phyloP scores from a whole-genome alignment of 2,113 vertebrate genomes.

The Ciconia maguari region DNA sequence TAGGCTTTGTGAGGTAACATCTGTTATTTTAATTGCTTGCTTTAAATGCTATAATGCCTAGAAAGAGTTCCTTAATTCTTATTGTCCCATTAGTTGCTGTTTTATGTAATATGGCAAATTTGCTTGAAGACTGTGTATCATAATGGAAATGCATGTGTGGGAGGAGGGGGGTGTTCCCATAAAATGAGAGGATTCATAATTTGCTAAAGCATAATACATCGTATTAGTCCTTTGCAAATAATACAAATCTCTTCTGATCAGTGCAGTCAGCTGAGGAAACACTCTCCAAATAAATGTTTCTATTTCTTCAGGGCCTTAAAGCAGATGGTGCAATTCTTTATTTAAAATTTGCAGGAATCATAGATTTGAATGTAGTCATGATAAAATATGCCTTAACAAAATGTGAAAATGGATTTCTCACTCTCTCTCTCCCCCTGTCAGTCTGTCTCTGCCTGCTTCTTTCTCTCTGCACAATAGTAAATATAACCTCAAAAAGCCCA shows the following conservation, averaged over 20 bases:
- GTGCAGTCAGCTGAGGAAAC: neutral
- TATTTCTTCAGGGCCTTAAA: neutral
- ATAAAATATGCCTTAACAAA: neutral
- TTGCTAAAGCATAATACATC: slow-evolving; percentile 16
- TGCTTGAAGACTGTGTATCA: neutral
- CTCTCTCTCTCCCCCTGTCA: neutral
- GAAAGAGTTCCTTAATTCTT: slow-evolving; percentile 61
- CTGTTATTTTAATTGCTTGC: slow-evolving; percentile 41
- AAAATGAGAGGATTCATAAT: slow-evolving; percentile 1
- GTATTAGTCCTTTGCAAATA: neutral
- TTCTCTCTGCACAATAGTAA: neutral
- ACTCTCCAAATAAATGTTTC: neutral
- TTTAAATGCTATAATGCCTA: slow-evolving; percentile 1
- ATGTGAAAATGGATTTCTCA: neutral
- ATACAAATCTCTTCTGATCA: neutral
- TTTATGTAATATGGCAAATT: slow-evolving; percentile 29
- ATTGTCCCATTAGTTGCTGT: slow-evolving; percentile 23
- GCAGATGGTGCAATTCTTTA: slow-evolving; percentile 39
- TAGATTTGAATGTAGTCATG: neutral
- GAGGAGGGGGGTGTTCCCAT: neutral
- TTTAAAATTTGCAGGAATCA: slow-evolving; percentile 37
- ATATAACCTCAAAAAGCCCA: neutral
- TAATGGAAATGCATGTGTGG: neutral
- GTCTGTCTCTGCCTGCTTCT: neutral
- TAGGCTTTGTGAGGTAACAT: slow-evolving; percentile 15